A percentile compares a stretch with the other conserved stretches of the same genome.
phyloP scores from a whole-genome alignment of 2,113 vertebrate species.

The Helogale parvula region DNA sequence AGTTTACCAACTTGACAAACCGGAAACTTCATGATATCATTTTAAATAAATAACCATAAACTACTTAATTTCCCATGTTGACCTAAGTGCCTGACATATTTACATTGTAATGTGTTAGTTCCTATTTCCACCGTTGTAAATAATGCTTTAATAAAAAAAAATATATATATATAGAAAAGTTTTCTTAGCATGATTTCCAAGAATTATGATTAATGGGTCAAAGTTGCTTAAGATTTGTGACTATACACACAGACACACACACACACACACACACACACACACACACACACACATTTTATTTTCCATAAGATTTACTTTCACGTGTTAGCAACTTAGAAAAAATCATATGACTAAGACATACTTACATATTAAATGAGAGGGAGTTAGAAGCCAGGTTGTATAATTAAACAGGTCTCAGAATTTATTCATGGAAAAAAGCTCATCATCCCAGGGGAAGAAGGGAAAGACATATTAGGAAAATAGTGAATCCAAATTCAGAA shows the following conservation, averaged over 20 bases:
- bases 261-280: neutral
- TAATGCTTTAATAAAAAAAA: neutral
- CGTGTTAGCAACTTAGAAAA: neutral
- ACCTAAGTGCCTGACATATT: neutral
- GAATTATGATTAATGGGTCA: neutral
- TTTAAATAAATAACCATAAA: neutral
- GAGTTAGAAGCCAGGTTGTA: neutral
- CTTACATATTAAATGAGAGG: neutral
- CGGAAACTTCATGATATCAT: neutral
- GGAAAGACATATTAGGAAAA: neutral
- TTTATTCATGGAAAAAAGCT: neutral
- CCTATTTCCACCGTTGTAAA: neutral
- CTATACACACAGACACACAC: neutral
- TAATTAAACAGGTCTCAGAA: neutral
- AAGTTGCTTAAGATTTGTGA: neutral
- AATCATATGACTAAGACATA: neutral
- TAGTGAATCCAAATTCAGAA: neutral
- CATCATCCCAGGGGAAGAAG: neutral
- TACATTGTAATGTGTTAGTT: neutral
- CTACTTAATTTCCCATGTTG: neutral
- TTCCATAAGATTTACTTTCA: neutral
- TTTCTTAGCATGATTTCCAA: neutral
- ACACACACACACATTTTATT: neutral
- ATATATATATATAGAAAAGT: neutral
- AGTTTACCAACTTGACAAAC: neutral